Evolutionary conservation across 1,140 invertebrate genomes (phyloP), one percentile per base, ranked within the genome.

Genomic region (Brachionus paranguensis): DNA sequence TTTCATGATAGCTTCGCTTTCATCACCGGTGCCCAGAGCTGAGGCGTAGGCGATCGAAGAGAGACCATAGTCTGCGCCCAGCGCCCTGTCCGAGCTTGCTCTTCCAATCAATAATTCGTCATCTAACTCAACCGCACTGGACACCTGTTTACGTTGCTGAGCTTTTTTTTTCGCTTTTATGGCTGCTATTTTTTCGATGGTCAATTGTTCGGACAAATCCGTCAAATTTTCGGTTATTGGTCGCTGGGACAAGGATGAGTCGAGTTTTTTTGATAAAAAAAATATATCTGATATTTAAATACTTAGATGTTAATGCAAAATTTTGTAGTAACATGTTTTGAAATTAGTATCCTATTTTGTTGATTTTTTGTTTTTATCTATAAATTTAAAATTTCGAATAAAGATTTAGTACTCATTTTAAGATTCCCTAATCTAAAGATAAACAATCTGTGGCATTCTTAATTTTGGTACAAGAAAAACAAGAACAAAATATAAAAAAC

Each of bases 111-210:
- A 20, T 6, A 78, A 68, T 20, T 70, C 79, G 17, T 55, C 84
- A n/a, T 84, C 83, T 24, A 53, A 29, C 24, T 85, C 85, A 17
- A 90, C 90, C 84, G 88, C 88, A 53, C 86, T 88, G 84, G 89
- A 97, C 86, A 99, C 98, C 7, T 96, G 98, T 0, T 95, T 96
- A 86, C 96, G 91, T 88, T 98, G 98, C 85, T 96, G 97, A 3
- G 96, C 96, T 86, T 98, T 91, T 90, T 96, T 93, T 91, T 99
- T 99, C 0, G 96, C 96, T 90, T 97, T 97, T 83, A 99, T 96
- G 14, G 95, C 96, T 27, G 96, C 96, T 90, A 99, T 98, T 89
- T 97, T 98, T 88, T 98, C 96, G 8, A 97, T 94, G 2, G 96
- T 96, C 95, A 99, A 45, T 47, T 81, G 78, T 81, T 81, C 78